Conservation (phyloP, 2,797 vertebrate species). For the Sebastes iracundus region DNA sequence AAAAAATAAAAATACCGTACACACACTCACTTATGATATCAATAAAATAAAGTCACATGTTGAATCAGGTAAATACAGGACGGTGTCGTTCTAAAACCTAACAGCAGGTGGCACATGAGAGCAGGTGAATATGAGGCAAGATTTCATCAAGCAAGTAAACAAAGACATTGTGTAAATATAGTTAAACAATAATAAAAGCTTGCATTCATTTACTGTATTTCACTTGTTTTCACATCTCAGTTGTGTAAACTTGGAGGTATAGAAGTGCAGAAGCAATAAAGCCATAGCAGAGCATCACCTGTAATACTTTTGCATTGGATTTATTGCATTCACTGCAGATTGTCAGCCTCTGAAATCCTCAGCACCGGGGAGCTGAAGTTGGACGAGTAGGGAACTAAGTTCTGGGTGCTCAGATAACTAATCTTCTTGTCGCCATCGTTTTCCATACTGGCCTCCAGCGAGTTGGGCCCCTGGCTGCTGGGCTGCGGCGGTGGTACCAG, state of each 20-base stretch:
- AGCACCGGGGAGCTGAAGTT: slow-evolving; percentile 80
- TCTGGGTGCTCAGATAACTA: slow-evolving; percentile 60
- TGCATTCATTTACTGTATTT: neutral
- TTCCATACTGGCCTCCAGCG: slow-evolving; percentile 55
- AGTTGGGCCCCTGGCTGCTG: slow-evolving; percentile 47
- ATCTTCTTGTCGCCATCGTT: slow-evolving; percentile 32
- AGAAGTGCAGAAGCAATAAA: neutral
- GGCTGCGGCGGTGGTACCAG: slow-evolving; percentile 71
- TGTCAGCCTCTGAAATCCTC: slow-evolving; percentile 74
- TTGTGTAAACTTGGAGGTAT: neutral
- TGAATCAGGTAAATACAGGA: neutral
- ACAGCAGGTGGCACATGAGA: slow-evolving; percentile 72
- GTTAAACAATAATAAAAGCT: slow-evolving; percentile 10
- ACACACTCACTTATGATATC: neutral
- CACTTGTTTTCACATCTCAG: neutral
- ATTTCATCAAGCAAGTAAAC: slow-evolving; percentile 33
- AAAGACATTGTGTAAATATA: slow-evolving; percentile 20
- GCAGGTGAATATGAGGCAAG: slow-evolving; percentile 1
- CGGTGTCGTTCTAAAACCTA: slow-evolving; percentile 40
- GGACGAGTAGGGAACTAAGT: slow-evolving; percentile 62
- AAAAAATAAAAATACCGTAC: neutral
- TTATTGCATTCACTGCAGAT: slow-evolving; percentile 5
- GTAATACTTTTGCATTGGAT: neutral
- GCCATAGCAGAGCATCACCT: neutral
- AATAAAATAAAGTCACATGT: neutral